Conservation (phyloP, 2,888 invertebrate species). For the Archaeoteleia sp. region DNA sequence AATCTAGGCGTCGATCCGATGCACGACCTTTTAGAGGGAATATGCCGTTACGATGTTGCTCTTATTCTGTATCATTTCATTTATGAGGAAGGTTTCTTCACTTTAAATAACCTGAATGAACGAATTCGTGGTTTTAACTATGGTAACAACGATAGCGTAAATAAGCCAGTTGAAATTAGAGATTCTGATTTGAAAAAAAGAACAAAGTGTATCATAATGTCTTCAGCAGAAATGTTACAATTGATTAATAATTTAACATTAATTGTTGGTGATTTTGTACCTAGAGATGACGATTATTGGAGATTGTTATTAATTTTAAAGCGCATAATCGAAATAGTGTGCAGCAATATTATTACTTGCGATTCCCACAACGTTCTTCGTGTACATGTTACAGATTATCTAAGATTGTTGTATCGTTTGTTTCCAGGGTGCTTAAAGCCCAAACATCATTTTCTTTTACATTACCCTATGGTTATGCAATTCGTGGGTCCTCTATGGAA, state of each 20-base stretch:
- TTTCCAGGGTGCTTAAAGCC: slow-evolving; percentile 38
- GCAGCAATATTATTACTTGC: slow-evolving; percentile 8
- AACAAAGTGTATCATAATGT: slow-evolving; percentile 40
- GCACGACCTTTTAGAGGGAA: slow-evolving; percentile 50
- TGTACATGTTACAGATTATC: slow-evolving; percentile 3
- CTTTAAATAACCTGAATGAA: slow-evolving; percentile 39
- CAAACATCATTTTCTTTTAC: slow-evolving; percentile 48
- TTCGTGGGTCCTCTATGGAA: slow-evolving; percentile 34
- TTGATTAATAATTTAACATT: slow-evolving; percentile 22
- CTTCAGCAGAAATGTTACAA: slow-evolving; percentile 52
- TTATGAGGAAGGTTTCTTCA: slow-evolving; percentile 35
- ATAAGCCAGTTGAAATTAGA: slow-evolving; percentile 36
- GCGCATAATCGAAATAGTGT: slow-evolving; percentile 17
- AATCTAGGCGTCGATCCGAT: slow-evolving; percentile 46
- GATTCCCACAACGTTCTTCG: slow-evolving; percentile 2
- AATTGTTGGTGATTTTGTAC: slow-evolving; percentile 22
- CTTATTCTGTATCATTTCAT: slow-evolving; percentile 34
- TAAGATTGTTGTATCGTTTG: slow-evolving; percentile 1
- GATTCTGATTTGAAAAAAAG: slow-evolving; percentile 20
- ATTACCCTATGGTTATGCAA: slow-evolving; percentile 42
- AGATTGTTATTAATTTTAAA: slow-evolving; percentile 14
- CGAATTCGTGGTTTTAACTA: slow-evolving; percentile 48
- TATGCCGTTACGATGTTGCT: slow-evolving; percentile 46
- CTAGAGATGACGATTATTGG: slow-evolving; percentile 15
- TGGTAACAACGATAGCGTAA: slow-evolving; percentile 32